Conservation (phyloP, 2,113 vertebrate genomes). For the Cygnus atratus region DNA sequence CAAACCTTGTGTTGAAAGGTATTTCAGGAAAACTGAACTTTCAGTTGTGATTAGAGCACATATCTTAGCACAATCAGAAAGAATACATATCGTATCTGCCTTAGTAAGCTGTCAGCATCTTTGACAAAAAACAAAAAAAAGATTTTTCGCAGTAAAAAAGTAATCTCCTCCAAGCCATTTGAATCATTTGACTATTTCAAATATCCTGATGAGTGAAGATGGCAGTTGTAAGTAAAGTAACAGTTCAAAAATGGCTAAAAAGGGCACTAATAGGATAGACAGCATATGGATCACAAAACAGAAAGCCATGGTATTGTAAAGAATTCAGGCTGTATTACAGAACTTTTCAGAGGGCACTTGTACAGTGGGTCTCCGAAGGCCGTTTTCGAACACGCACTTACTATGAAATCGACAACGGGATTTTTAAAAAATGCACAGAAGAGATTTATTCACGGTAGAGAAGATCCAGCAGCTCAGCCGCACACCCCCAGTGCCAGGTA, state of each 20-base stretch:
- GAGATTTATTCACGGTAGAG: neutral
- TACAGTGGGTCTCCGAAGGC: neutral
- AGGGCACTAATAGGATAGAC: neutral
- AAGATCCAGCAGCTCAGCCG: neutral
- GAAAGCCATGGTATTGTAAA: neutral
- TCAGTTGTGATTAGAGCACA: neutral
- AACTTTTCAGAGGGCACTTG: constrained; percentile 15
- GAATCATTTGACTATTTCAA: neutral
- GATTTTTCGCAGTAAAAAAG: neutral
- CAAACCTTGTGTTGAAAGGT: neutral
- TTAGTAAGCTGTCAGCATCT: neutral
- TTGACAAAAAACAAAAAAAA: neutral
- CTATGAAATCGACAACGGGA: neutral
- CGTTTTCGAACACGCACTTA: neutral
- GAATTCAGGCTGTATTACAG: neutral
- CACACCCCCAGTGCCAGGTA: neutral
- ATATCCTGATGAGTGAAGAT: neutral
- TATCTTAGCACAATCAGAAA: neutral
- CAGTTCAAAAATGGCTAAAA: neutral
- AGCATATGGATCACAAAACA: neutral
- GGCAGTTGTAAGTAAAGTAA: neutral
- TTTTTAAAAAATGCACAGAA: neutral
- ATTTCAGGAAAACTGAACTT: neutral
- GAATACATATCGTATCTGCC: neutral
- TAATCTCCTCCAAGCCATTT: neutral